A percentile compares a stretch with the other conserved stretches of the same genome.
Conservation (phyloP, 1,140 invertebrate species). For the Heliconius congener region DNA sequence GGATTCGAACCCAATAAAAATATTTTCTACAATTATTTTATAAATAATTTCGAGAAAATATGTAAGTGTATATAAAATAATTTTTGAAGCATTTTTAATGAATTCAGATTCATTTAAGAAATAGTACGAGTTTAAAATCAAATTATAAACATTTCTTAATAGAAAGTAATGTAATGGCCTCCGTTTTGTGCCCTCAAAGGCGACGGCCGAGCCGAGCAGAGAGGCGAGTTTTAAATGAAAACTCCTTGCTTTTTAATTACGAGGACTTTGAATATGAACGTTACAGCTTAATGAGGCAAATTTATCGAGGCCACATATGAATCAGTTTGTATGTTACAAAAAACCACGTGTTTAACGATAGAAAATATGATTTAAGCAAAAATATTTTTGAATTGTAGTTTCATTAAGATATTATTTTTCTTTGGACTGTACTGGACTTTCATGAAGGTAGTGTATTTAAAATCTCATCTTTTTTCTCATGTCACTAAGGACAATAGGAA, state of each 20-base stretch:
- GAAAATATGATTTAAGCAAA: neutral
- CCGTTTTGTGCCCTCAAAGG: neutral
- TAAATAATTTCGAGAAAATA: too few relatives aligned
- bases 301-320: neutral
- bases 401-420: too few relatives aligned
- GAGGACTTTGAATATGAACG: neutral
- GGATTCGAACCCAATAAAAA: too few relatives aligned
- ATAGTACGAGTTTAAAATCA: neutral
- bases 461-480: too few relatives aligned
- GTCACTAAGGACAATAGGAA: too few relatives aligned
- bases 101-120: neutral
- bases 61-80: too few relatives aligned
- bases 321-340: neutral
- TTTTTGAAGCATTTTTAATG: too few relatives aligned
- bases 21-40: too few relatives aligned
- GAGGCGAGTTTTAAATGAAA: neutral
- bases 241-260: constrained; percentile 1
- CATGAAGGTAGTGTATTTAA: too few relatives aligned
- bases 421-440: too few relatives aligned
- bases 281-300: neutral
- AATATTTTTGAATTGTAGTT: too few relatives aligned
- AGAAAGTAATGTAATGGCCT: neutral
- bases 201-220: neutral
- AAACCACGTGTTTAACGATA: neutral
- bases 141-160: neutral